Conservation (phyloP, 2,113 vertebrate genomes). For the Uria lomvia region DNA sequence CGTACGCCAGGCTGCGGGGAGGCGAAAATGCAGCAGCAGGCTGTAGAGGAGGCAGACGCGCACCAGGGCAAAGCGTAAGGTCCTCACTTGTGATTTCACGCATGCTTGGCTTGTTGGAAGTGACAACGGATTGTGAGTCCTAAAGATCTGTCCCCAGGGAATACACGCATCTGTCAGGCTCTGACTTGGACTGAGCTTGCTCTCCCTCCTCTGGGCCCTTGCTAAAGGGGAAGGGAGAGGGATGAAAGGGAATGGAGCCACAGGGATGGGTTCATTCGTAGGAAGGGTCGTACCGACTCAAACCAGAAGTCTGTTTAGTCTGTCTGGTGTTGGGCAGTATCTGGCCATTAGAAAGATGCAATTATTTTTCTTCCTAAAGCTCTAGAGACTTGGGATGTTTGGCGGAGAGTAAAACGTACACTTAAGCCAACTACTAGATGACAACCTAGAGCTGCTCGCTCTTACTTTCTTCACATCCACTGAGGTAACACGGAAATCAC, state of each 20-base stretch:
- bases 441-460: rapidly evolving
- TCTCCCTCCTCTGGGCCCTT: not conserved
- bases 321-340: not conserved
- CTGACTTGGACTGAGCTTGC: not conserved
- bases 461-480: rapidly evolving
- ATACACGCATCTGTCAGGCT: not conserved
- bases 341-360: not conserved
- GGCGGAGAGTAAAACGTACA: not conserved
- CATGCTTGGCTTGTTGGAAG: not conserved
- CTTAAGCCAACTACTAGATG: rapidly evolving
- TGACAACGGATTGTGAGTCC: not conserved
- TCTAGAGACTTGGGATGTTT: not conserved
- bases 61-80: not conserved
- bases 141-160: not conserved
- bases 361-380: not conserved
- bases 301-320: not conserved
- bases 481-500: not conserved
- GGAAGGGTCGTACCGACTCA: not conserved
- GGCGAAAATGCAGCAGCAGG: not conserved
- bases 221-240: not conserved
- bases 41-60: not conserved
- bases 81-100: rapidly evolving
- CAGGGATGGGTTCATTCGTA: not conserved
- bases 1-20: not conserved
- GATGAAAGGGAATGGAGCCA: not conserved